Conservation (phyloP, 1,140 invertebrate species). For the Drosophila navojoa region DNA sequence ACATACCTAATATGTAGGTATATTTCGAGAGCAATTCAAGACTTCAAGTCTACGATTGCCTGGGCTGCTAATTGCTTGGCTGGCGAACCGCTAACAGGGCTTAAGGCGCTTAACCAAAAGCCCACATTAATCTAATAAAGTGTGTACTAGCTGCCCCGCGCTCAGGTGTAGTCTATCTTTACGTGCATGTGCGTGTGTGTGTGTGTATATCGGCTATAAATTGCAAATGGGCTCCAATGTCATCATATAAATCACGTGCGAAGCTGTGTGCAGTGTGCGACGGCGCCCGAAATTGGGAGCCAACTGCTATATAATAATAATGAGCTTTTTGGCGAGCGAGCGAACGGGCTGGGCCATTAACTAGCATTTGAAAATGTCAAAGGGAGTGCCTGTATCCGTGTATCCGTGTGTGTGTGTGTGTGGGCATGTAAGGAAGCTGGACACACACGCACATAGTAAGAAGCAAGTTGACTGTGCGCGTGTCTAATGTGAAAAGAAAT, state of each 20-base stretch:
- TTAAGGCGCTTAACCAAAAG: constrained; percentile 12
- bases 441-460: constrained; percentile 11
- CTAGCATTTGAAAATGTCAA: constrained; percentile 77
- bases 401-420: constrained; percentile 2
- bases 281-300: background rate
- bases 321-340: constrained; percentile 26
- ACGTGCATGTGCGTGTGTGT: background rate
- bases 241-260: constrained; percentile 37
- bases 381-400: background rate
- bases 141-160: background rate
- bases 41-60: background rate
- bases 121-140: constrained; percentile 21
- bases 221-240: constrained; percentile 14
- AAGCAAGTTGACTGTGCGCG: constrained; percentile 21
- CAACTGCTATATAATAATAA: constrained; percentile 36
- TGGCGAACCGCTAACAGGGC: constrained; percentile 14
- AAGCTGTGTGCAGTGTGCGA: constrained; percentile 8
- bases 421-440: constrained; percentile 17
- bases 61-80: constrained; percentile 13
- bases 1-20: too few species aligned
- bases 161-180: too few species aligned
- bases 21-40: background rate
- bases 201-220: constrained; percentile 11
- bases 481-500: constrained; percentile 72
- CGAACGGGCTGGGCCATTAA: constrained; percentile 55